Evolutionary conservation across 2,113 vertebrate genomes (phyloP).

Genomic region (Ciconia stormi): DNA sequence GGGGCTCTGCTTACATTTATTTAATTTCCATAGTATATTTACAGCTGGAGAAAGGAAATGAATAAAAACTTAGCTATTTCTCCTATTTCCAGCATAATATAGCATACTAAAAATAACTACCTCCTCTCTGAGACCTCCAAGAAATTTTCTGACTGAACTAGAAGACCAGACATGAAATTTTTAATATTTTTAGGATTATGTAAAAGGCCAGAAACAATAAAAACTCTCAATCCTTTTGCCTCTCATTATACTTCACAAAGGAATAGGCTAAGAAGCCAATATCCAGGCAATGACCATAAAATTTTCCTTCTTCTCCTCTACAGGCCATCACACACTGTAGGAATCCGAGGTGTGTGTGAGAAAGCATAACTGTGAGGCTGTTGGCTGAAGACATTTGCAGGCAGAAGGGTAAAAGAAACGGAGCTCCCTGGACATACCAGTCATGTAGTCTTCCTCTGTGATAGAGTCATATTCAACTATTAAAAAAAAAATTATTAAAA

Average conservation of each 20-base stretch:
- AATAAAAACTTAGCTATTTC: not conserved
- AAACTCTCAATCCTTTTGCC: not conserved
- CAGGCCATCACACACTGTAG: not conserved
- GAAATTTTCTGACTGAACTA: not conserved
- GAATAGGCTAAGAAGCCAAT: not conserved
- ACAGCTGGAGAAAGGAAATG: not conserved
- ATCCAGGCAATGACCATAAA: not conserved
- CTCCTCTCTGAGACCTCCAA: not conserved
- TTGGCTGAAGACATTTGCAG: not conserved
- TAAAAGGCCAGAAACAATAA: not conserved
- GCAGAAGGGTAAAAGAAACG: not conserved
- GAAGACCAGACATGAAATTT: not conserved
- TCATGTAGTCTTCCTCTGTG: not conserved
- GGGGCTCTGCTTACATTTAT: not conserved
- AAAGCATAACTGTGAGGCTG: not conserved
- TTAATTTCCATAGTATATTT: not conserved
- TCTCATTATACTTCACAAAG: not conserved
- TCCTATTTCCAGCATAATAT: not conserved
- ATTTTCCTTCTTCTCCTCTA: not conserved
- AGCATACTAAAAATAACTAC: not conserved
- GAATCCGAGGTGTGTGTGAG: not conserved
- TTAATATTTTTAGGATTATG: not conserved
- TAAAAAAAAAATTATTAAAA: not conserved
- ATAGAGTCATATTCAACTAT: not conserved
- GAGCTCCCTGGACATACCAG: not conserved